These are phyloP conservation scores for Lithobius niger DNA, from an alignment of 1,140 invertebrate genomes.

Conservation along the genomic window DNA sequence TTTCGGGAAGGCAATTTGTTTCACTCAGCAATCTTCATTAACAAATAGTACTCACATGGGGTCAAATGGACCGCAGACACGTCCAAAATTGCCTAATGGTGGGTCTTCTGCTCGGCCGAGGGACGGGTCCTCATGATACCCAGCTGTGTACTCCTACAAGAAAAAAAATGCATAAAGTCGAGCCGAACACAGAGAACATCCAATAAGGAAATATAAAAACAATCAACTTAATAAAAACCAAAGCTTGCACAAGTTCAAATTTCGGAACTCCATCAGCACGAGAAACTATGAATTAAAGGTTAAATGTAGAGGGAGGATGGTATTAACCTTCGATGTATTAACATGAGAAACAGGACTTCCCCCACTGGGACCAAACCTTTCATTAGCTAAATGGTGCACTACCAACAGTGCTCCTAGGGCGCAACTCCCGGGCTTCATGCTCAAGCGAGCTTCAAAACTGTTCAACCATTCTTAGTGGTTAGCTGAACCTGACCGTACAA, in stretches of 20 bases:
- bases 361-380: too few relatives aligned
- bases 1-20: too few relatives aligned
- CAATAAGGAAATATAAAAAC: neutral
- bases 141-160: slow-evolving; percentile 1
- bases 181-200: neutral
- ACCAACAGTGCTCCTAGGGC: too few relatives aligned
- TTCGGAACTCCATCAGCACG: neutral
- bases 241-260: neutral
- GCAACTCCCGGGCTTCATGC: too few relatives aligned
- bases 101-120: neutral
- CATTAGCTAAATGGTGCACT: too few relatives aligned
- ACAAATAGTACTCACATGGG: neutral
- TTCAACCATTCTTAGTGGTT: too few relatives aligned
- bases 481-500: too few relatives aligned
- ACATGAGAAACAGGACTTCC: too few relatives aligned
- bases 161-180: neutral
- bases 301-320: neutral
- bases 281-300: neutral
- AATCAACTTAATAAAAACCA: neutral
- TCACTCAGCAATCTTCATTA: neutral
- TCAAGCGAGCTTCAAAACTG: too few relatives aligned
- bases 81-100: neutral
- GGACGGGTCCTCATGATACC: neutral
- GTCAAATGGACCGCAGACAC: slow-evolving; percentile 4
- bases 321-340: neutral